phyloP scores from a whole-genome alignment of 2,797 vertebrate species.

The Lycodopsis pacificus region DNA sequence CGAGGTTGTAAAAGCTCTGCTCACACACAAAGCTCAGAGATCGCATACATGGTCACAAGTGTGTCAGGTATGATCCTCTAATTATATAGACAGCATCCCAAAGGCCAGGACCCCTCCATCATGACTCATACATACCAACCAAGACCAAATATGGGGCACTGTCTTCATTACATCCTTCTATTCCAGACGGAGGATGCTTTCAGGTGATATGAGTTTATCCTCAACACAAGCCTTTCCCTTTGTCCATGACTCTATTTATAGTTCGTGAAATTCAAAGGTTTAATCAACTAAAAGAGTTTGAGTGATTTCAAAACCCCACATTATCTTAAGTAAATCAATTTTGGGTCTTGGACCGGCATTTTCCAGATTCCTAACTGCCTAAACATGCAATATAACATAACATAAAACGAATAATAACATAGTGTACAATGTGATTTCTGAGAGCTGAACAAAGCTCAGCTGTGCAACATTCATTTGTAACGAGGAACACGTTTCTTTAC shows the following conservation, averaged over 20 bases:
- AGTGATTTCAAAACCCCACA: neutral
- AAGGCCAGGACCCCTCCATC: slow-evolving; percentile 44
- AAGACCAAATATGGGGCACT: slow-evolving; percentile 28
- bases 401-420: neutral
- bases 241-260: slow-evolving; percentile 41
- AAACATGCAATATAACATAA: neutral
- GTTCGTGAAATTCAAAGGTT: slow-evolving; percentile 4
- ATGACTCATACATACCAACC: slow-evolving; percentile 47
- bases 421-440: neutral
- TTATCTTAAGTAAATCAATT: slow-evolving; percentile 14
- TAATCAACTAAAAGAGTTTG: neutral
- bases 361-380: slow-evolving; percentile 5
- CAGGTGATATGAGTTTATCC: slow-evolving; percentile 41
- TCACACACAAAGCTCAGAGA: slow-evolving; percentile 24
- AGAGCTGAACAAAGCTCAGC: neutral
- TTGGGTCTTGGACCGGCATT: neutral
- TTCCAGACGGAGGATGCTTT: slow-evolving; percentile 33
- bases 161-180: slow-evolving; percentile 58
- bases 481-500: neutral
- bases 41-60: slow-evolving; percentile 52
- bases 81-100: slow-evolving; percentile 75
- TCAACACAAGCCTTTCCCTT: slow-evolving; percentile 15
- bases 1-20: neutral
- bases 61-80: slow-evolving; percentile 77
- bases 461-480: neutral